Evolutionary conservation across 2,797 vertebrate genomes (phyloP), one percentile per base, ranked within the genome.

Genomic region (Ceryle rudis): DNA sequence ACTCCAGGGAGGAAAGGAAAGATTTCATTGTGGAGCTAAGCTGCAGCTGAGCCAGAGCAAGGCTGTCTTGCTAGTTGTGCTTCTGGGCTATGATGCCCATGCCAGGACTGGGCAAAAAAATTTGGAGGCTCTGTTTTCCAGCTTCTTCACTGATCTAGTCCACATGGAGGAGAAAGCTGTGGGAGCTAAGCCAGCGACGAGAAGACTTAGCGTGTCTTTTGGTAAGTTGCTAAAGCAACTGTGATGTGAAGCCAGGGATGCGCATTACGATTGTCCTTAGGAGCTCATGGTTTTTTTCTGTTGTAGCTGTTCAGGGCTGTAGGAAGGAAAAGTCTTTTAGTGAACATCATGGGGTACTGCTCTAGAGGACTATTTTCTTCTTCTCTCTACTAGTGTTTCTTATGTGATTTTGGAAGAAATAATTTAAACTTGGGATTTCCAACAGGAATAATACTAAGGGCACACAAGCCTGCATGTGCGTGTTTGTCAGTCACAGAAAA

Each of bases 161-260:
- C 71, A 44, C 25, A 7, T 2, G 64, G 42, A 80, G 37, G 39
- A 93, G 66, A 47, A 75, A 77, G 67, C 83, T 57, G 3, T 3
- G 51, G 77, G 83, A 92, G 60, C 47, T 80, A 66, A 86, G 81
- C 54, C 88, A 86, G 80, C 0, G 0, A 14, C 12, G 54, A 70
- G 86, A 58, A 89, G 54, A 86, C 31, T 73, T 84, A 28, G 65
- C 3, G 0, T 74, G 90, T 49, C 80, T 75, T 86, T 49, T 33
- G 46, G 17, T 35, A 4, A 14, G 51, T n/a, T 73, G 51, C 66
- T 89, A 46, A 86, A 92, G 74, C 10, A 35, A 6, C 49, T 69
- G 51, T 47, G 77, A 39, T 84, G 80, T 69, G 74, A 80, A 91
- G 84, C 84, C 64, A 93, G 81, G 47, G 95, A 19, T 70, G 67